Base-by-base conservation (phyloP, 2,797 vertebrate species). In the Chaetodon trifasciatus region DNA sequence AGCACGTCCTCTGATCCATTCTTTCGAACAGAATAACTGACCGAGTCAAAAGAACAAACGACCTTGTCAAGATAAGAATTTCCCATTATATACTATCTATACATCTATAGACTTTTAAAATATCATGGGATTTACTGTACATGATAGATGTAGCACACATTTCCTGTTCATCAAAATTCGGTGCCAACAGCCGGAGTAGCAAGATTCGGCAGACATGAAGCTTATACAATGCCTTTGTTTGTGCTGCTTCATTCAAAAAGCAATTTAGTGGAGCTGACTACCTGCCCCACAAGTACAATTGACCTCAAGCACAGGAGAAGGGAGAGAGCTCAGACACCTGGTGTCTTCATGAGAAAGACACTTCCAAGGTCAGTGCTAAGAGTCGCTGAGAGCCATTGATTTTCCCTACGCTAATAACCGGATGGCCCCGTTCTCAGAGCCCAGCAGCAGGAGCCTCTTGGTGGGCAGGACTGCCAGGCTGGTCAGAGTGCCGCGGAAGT, bases 401-500 rank as follows among this genome's bases (percentile, higher is more conserved):
- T 78, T 70, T 21, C 35, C 42, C 79, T 92, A 99, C 0, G 98
- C 98, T 90, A 99, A 92, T 23, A 99, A 95, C 63, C 98, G 96
- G 81, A 99, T 89, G 91, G 97, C 92, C 0, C 98, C 97, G 0
- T 99, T 99, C 86, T 99, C 98, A 0, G 98, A 99, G 83, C 98
- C 98, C 90, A 99, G 95, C 74, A 99, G 95, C 70, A 99, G 94
- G 2, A 99, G 98, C 89, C 98, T 96, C 92, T 99, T 99, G 0
- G 96, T 98, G 83, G 98, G 97, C 81, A 99, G 96, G 84, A 99
- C 96, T 0, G 97, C 97, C 86, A 99, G 93, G 94, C 97, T 98
- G 87, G 98, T 99, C 86, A 99, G 88, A 0, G 98, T 99, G n/a
- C 98, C 98, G 0, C 97, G 97, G 91, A 99, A 99, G 93, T 99